Base-by-base conservation (phyloP, 92 coral and sea anemone species). In the Pocillopora grandis region DNA sequence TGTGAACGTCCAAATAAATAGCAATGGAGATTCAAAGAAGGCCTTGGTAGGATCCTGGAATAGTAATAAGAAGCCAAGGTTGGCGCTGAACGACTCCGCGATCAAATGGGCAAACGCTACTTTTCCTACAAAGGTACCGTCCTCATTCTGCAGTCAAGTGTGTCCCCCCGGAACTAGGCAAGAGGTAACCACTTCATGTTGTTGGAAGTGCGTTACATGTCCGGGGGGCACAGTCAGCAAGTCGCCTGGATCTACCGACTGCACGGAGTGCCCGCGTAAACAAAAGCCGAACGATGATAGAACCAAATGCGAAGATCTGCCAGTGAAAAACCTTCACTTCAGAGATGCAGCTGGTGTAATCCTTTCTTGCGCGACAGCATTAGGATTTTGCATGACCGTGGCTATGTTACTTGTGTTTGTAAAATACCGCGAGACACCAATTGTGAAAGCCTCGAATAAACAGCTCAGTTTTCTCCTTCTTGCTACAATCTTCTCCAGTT, bases 131-230 rank as follows among this genome's bases (percentile, higher is more conserved):
- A 58, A 55, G 10, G 42, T 87, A 19, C 89, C 90, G 11, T 20
- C 49, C 9, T 90, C 93, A 12, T 49, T 83, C 16, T 90, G 93
- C 70, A 79, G 68, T 31, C 75, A 78, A 14, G 82, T 58, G 65
- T 90, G 93, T 76, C 17, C 66, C 23, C 90, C 90, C 66, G 93
- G 93, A 42, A 77, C 86, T 60, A 82, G 85, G n/a, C 79, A 90
- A 48, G 88, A 85, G n/a, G 57, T 66, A 31, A 90, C 83, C 16
- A 72, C 80, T 12, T 35, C 27, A 10, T 90, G 90, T 66, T 90
- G 93, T 66, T 90, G 93, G 93, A 90, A 87, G 55, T 90, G 93
- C 56, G 76, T 90, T 13, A 66, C 67, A 33, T 90, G 93, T 21
- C 88, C 77, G 31, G 89, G 78, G 66, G 90, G 90, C 3, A 90